Percentiles rank a stretch among this genome's conserved stretches.
phyloP scores from a whole-genome alignment of 1,140 invertebrate species.

The Scaptomyza hsui region DNA sequence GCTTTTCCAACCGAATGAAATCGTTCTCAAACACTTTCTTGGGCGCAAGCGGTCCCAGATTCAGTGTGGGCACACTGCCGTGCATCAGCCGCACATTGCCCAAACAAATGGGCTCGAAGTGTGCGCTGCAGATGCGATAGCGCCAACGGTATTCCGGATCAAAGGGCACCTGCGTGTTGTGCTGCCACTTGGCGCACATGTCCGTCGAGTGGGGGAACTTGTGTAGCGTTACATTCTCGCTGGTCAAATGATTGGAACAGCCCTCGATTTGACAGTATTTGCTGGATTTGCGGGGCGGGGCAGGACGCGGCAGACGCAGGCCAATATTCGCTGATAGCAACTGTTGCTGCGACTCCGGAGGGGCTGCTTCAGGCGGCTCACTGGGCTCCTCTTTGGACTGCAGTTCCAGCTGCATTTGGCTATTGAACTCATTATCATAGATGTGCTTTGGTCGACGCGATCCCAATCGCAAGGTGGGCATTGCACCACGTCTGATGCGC shows the following conservation, averaged over 20 bases:
- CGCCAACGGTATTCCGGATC: conserved; percentile 61
- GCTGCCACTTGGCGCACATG: conserved; percentile 70
- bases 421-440: conserved; percentile 57
- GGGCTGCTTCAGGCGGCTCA: too few relatives aligned
- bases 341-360: background rate
- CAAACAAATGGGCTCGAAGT: conserved; percentile 72
- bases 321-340: conserved; percentile 4
- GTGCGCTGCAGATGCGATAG: conserved; percentile 73
- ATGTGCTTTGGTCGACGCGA: conserved; percentile 39
- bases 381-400: background rate
- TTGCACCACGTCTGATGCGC: conserved; percentile 53
- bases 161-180: conserved; percentile 72
- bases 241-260: conserved; percentile 64
- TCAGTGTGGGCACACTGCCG: conserved; percentile 73
- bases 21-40: conserved; percentile 57
- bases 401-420: conserved; percentile 1
- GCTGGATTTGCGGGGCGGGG: conserved; percentile 61
- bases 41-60: conserved; percentile 62
- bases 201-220: conserved; percentile 64
- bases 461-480: conserved; percentile 64
- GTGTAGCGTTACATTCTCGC: conserved; percentile 62
- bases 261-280: conserved; percentile 69
- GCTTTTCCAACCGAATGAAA: conserved; percentile 54
- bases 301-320: conserved; percentile 40
- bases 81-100: conserved; percentile 58